These are phyloP conservation scores for Drosophila anomalipes DNA, from an alignment of 2,888 invertebrate genomes.

Conservation along the genomic window DNA sequence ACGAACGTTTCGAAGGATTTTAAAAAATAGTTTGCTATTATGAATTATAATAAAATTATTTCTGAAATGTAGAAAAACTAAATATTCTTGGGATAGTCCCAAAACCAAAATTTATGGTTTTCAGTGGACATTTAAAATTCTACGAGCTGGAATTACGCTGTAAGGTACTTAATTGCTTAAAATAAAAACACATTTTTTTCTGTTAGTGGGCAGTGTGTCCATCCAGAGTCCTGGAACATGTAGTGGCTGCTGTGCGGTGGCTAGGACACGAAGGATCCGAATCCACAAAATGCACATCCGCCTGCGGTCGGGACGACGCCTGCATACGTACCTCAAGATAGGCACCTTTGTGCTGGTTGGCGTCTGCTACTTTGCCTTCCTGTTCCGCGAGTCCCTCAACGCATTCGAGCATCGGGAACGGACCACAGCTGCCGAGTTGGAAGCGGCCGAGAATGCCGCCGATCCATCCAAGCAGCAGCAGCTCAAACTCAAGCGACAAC, in stretches of 20 bases:
- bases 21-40: not conserved
- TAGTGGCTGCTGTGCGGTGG: constrained; percentile 28
- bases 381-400: constrained; percentile 84
- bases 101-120: not conserved
- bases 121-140: not conserved
- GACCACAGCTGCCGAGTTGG: constrained; percentile 55
- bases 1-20: not conserved
- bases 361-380: constrained; percentile 83
- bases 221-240: constrained; percentile 44
- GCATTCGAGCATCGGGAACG: constrained; percentile 83
- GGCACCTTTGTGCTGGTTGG: constrained; percentile 79
- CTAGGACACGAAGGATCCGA: constrained; percentile 28
- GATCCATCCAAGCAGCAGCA: constrained; percentile 77
- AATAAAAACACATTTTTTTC: not conserved
- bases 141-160: not conserved
- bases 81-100: not conserved
- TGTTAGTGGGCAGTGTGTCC: not conserved
- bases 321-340: constrained; percentile 83
- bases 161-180: not conserved
- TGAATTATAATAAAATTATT: not conserved
- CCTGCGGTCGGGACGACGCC: constrained; percentile 81
- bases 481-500: constrained; percentile 67
- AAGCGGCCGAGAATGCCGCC: constrained; percentile 37
- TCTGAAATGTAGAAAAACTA: not conserved
- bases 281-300: constrained; percentile 79